phyloP scores from a whole-genome alignment of 2,113 vertebrate genomes.

The Tonatia bakeri region DNA sequence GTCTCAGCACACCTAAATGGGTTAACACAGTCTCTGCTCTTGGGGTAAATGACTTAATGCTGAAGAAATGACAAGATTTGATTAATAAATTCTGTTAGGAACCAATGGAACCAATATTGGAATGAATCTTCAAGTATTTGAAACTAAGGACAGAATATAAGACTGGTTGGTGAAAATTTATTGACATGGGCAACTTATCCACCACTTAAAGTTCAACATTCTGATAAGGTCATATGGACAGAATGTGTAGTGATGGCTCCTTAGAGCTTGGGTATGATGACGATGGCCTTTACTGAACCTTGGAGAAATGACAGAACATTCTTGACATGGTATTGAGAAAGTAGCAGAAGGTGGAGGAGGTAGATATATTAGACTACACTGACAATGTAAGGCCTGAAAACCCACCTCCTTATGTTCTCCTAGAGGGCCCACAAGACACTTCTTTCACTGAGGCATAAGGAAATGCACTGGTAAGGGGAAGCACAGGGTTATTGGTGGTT shows the following conservation, averaged over 20 bases:
- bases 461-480: background rate
- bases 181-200: background rate
- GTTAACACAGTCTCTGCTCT: background rate
- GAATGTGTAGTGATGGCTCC: background rate
- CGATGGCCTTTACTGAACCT: background rate
- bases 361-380: background rate
- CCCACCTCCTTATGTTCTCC: background rate
- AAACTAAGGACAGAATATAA: background rate
- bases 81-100: background rate
- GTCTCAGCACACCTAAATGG: background rate
- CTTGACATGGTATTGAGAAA: background rate
- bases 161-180: background rate
- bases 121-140: background rate
- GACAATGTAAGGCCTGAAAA: background rate
- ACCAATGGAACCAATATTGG: background rate
- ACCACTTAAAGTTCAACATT: background rate
- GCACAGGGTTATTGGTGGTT: background rate
- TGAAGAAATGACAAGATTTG: background rate
- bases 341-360: background rate
- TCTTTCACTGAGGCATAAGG: background rate
- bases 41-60: background rate
- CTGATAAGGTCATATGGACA: background rate
- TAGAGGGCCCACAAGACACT: background rate
- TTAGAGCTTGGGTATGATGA: background rate
- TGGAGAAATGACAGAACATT: background rate